Evolutionary conservation across 2,888 invertebrate species (phyloP), one percentile per base, ranked within the genome.

Genomic region (Panzeria rudis): DNA sequence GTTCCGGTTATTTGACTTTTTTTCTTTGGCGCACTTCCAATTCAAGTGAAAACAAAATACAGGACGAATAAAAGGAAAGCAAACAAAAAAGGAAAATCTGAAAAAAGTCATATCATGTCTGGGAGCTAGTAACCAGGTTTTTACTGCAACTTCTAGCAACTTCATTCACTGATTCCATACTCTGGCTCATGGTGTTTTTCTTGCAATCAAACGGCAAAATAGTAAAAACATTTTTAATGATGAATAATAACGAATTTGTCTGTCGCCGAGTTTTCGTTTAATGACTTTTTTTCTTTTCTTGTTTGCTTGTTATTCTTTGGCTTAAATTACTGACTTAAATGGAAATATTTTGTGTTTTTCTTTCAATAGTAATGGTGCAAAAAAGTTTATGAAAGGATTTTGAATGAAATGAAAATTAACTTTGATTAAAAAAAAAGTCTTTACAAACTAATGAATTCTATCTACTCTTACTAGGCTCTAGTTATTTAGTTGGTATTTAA

Each of bases 1-100:
- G 80, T 66, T 73, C 73, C 59, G 73, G 66, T 80, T 73, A 73
- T 64, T 73, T 73, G 29, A 50, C 35, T 44, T 59, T 54, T 61
- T 64, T 64, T 75, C 54, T 64, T 72, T 85, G 82, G 85, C 82
- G 56, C 78, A 50, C 64, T 75, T 82, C 82, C 85, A 85, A 79
- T 71, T 75, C 32, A 59, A 78, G 64, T 72, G 66, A 79, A 79
- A 79, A 64, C 38, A 62, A 83, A 66, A 59, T 38, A 47, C 54
- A 52, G 69, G 50, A 68, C 64, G 50, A 68, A 52, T 71, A 38
- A 11, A 80, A 62, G 54, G 38, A 29, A 68, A 47, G 41, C 73
- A 61, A 17, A 62, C 17, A 61, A 56, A 44, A 54, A 56, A 66
- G 9, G 54, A 68, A 77, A 82, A 72, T 68, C 23, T 23, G 23